Evolutionary conservation across 1,140 invertebrate genomes (phyloP), one percentile per base, ranked within the genome.

Genomic region (Drosophila quadrilineata): DNA sequence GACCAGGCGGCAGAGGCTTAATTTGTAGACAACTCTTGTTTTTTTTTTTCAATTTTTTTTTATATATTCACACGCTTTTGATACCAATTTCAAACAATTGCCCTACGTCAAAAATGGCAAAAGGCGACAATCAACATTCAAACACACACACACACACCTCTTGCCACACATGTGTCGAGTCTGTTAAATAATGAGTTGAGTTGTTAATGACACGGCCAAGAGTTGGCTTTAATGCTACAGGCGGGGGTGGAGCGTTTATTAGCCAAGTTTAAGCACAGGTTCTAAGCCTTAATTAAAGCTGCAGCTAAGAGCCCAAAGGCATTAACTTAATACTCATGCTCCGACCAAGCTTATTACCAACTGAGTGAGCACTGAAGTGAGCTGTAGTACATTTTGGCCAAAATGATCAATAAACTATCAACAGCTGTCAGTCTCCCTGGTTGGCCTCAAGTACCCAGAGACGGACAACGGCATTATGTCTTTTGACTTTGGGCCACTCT

Each of bases 41-140:
- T n/a, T n/a, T n/a, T n/a, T n/a, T n/a, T n/a, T n/a, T n/a, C n/a
- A n/a, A n/a, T n/a, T n/a, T n/a, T n/a, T n/a, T n/a, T n/a, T n/a
- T 75, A 29, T 76, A 70, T 64, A 79, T 84, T 84, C 79, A 84
- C 79, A 84, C 79, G 79, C 71, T 62, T 80, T 84, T 77, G 77
- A 35, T 63, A 12, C 45, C 45, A 59, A 80, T 75, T 80, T 52
- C 58, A 54, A 59, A 75, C 75, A 82, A 80, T 76, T 60, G 73
- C 64, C 77, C 77, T 73, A 53, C 76, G 58, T 75, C 71, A 82
- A 79, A 72, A 76, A 66, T 49, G 48, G 49, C 53, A 49, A 69
- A 72, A 71, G 64, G 35, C 48, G 33, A 58, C 48, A 58, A 46
- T 10, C 33, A 53, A 58, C 46, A 48, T 24, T 21, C 43, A 49